Base-by-base conservation (phyloP, 1,140 invertebrate genomes). In the Nymphalis io region DNA sequence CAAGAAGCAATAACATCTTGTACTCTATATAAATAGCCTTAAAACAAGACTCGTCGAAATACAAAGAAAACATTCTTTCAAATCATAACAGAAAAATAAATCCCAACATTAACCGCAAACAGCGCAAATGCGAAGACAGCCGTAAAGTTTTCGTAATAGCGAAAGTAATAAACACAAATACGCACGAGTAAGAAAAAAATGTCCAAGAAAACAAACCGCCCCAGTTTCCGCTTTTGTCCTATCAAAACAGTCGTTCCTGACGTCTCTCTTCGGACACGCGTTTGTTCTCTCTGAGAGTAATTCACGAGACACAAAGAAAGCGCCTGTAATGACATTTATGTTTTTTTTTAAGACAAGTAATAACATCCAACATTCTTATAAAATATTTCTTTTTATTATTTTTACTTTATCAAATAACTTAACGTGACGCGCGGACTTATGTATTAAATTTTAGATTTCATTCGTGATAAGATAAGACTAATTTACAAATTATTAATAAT, bases 151-250 rank as follows among this genome's bases (percentile, higher is more conserved):
- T 70, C 61, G 61, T 65, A 70, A 70, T 55, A 60, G 68, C 61
- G 55, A 60, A 64, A 70, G 62, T 60, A 70, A 65, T 58, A 61
- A 63, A 60, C 55, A 60, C 23, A 70, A 46, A 70, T 63, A 70
- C 42, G 65, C 70, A 59, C 69, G 55, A 65, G 48, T 8, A 33
- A 48, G 59, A 63, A 61, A 38, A 66, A 27, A 46, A 39, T 27
- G 20, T 57, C 38, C 44, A 55, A 69, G 67, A 72, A 65, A 71
- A 58, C 60, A 70, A 48, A 58, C 55, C 70, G 68, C 67, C 80
- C 82, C 66, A 81, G 73, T 82, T 81, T 75, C 66, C 75, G 70
- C 79, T 76, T 75, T 81, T 79, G 82, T 84, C 79, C 75, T 79
- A 78, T 84, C 75, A 79, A 80, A 82, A 80, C 78, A 84, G 78